phyloP scores from a whole-genome alignment of 2,888 invertebrate genomes.

The Epistrophella euchroma region DNA sequence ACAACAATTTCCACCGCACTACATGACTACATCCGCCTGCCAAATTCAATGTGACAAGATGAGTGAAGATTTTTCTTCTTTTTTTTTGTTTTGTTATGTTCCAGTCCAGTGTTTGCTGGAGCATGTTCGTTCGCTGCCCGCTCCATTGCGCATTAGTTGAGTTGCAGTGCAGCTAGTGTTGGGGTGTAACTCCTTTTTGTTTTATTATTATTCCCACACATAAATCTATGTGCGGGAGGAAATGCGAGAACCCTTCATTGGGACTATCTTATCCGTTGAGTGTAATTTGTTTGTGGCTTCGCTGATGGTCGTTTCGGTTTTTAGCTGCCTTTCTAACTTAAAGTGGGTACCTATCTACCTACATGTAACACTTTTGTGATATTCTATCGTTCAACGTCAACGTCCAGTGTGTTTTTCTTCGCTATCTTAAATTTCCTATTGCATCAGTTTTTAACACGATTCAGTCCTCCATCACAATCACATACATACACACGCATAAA shows the following conservation, averaged over 20 bases:
- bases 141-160: slow-evolving; percentile 68
- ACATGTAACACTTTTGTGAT: slow-evolving; percentile 41
- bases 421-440: slow-evolving; percentile 62
- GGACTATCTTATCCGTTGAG: slow-evolving; percentile 19
- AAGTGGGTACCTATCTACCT: neutral
- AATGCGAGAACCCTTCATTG: slow-evolving; percentile 50
- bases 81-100: neutral
- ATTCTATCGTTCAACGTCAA: slow-evolving; percentile 65
- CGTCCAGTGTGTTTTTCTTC: slow-evolving; percentile 56
- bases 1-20: slow-evolving; percentile 37
- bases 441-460: slow-evolving; percentile 45
- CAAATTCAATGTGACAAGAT: slow-evolving; percentile 65
- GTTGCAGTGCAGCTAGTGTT: slow-evolving; percentile 32
- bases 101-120: slow-evolving; percentile 45
- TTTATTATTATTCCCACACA: slow-evolving; percentile 34
- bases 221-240: slow-evolving; percentile 44
- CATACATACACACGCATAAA: slow-evolving; percentile 40
- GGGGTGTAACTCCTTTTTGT: slow-evolving; percentile 34
- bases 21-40: slow-evolving; percentile 56
- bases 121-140: slow-evolving; percentile 43
- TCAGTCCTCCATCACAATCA: slow-evolving; percentile 17
- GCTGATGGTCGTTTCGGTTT: neutral
- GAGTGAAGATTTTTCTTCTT: slow-evolving; percentile 21
- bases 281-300: slow-evolving; percentile 55
- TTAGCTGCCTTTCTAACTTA: neutral